These are phyloP conservation scores for Lycorma delicatula DNA, from an alignment of 1,140 invertebrate species.

Conservation along the genomic window DNA sequence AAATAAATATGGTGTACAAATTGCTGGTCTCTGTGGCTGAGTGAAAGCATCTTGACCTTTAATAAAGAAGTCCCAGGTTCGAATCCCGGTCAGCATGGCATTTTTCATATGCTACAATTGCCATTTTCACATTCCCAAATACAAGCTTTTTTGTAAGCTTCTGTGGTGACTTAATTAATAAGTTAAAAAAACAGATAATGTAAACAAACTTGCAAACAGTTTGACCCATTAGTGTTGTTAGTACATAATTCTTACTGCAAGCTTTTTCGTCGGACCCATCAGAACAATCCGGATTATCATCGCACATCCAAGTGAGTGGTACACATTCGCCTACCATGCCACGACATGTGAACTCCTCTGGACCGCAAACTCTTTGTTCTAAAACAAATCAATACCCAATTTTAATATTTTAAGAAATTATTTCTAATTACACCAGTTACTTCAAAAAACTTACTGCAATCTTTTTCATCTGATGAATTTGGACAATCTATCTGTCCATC, in stretches of 20 bases:
- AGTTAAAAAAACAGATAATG: neutral
- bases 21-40: too few species aligned
- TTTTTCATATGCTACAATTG: too few species aligned
- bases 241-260: slow-evolving; percentile 86
- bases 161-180: neutral
- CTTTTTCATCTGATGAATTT: slow-evolving; percentile 49
- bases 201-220: neutral
- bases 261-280: slow-evolving; percentile 81
- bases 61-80: too few species aligned
- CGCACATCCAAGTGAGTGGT: slow-evolving; percentile 85
- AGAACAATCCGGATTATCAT: slow-evolving; percentile 75
- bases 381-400: slow-evolving; percentile 34
- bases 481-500: slow-evolving; percentile 54
- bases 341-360: slow-evolving; percentile 80
- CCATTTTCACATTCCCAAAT: too few species aligned
- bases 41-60: too few species aligned
- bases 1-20: too few species aligned
- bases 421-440: neutral
- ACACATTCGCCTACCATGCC: slow-evolving; percentile 72
- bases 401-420: neutral
- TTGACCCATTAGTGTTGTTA: too few species aligned
- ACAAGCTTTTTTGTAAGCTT: too few species aligned
- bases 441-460: slow-evolving; percentile 9
- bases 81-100: too few species aligned
- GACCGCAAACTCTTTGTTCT: slow-evolving; percentile 69